Conservation (phyloP, 1,140 invertebrate genomes). For the Zaprionus ghesquierei region DNA sequence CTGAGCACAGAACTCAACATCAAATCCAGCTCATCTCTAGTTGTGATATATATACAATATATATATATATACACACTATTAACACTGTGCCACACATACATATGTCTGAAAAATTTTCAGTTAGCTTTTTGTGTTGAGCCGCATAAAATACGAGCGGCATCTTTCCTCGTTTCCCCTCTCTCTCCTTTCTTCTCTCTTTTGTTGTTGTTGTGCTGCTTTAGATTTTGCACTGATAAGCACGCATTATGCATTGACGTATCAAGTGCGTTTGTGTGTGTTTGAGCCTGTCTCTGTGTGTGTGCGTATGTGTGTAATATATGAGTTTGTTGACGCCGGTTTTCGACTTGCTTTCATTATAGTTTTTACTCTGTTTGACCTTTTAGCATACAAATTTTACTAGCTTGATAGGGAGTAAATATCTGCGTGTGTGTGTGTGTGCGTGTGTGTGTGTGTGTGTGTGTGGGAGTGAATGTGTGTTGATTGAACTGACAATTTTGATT, state of each 20-base stretch:
- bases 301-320: constrained; percentile 38
- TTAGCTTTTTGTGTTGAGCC: constrained; percentile 37
- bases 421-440: no score
- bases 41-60: neutral
- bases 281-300: constrained; percentile 7
- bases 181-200: constrained; percentile 14
- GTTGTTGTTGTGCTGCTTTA: constrained; percentile 38
- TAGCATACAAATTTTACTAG: neutral
- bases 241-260: constrained; percentile 49
- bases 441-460: neutral
- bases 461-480: constrained; percentile 1
- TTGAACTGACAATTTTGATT: constrained; percentile 39
- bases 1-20: neutral
- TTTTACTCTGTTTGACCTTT: constrained; percentile 41
- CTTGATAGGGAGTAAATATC: neutral
- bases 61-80: neutral
- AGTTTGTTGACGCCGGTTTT: constrained; percentile 54
- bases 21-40: neutral
- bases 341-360: constrained; percentile 41
- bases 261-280: constrained; percentile 8
- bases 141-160: constrained; percentile 44
- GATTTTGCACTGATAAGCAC: constrained; percentile 63
- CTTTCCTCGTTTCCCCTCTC: neutral
- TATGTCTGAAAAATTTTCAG: constrained; percentile 28
- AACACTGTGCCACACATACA: no score